Percentiles rank a stretch among this genome's conserved stretches.
Evolutionary conservation across 1,140 invertebrate species (phyloP).

Genomic region (Aphaenogaster floridana): DNA sequence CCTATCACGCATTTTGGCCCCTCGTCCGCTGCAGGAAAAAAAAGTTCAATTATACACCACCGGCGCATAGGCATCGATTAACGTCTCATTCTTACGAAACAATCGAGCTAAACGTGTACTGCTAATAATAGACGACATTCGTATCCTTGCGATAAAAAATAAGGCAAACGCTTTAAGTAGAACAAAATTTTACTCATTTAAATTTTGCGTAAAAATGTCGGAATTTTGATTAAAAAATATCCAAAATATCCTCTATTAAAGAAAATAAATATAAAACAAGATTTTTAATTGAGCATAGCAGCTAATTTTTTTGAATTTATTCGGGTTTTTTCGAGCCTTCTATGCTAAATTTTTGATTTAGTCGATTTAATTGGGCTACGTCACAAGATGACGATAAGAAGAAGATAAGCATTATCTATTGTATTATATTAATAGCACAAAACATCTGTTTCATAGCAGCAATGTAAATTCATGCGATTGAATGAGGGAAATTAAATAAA

Average conservation of each 20-base stretch:
- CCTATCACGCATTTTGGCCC: constrained; percentile 81
- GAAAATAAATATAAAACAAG: constrained; percentile 7
- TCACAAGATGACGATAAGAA: constrained; percentile 9
- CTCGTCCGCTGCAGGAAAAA: constrained; percentile 78
- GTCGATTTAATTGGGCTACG: constrained; percentile 29
- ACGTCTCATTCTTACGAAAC: constrained; percentile 53
- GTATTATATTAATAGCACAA: neutral
- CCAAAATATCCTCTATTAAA: neutral
- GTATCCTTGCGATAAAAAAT: neutral
- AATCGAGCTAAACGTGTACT: constrained; percentile 16
- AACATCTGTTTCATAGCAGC: neutral
- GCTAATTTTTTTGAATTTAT: constrained; percentile 20
- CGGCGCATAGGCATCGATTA: constrained; percentile 29
- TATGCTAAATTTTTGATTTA: constrained; percentile 49
- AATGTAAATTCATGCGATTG: constrained; percentile 14
- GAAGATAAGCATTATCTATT: neutral
- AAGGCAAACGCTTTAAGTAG: neutral
- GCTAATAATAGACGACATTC: constrained; percentile 19
- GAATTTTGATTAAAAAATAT: neutral
- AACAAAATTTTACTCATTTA: neutral
- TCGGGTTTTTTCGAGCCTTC: neutral
- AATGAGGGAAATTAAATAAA: constrained; percentile 69
- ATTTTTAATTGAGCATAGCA: constrained; percentile 24
- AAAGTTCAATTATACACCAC: constrained; percentile 47
- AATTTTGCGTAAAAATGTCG: neutral